These are phyloP conservation scores for Drosophila testacea DNA, from an alignment of 2,888 invertebrate species.

Conservation along the genomic window DNA sequence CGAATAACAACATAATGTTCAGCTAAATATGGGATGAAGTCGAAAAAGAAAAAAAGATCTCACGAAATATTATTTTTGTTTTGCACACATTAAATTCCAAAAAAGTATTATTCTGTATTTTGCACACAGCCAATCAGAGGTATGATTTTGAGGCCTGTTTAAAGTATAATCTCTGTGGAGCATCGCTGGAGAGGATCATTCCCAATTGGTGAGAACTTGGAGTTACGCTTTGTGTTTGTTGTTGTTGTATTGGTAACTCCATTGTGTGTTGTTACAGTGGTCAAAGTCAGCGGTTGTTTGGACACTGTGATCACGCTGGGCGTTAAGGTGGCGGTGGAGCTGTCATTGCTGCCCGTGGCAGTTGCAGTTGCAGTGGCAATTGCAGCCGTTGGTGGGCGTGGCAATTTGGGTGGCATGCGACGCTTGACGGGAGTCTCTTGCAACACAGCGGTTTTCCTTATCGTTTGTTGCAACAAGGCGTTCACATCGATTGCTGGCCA, in stretches of 20 bases:
- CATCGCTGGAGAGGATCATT: conserved; percentile 82
- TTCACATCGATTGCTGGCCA: conserved; percentile 86
- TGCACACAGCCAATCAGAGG: conserved; percentile 45
- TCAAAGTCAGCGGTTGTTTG: conserved; percentile 73
- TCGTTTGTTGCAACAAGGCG: conserved; percentile 84
- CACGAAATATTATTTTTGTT: background rate
- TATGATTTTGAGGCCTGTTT: conserved; percentile 34
- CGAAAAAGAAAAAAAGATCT: conserved; percentile 5
- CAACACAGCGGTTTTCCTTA: conserved; percentile 82
- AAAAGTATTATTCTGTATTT: conserved; percentile 23
- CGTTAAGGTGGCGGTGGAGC: conserved; percentile 83
- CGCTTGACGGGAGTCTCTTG: conserved; percentile 77
- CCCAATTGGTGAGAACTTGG: conserved; percentile 64
- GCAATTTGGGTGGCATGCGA: conserved; percentile 23
- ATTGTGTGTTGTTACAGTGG: conserved; percentile 74
- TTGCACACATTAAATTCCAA: conserved; percentile 14
- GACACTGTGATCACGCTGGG: conserved; percentile 81
- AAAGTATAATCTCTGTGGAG: conserved; percentile 84
- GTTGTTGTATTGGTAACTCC: conserved; percentile 72
- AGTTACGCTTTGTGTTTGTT: no score
- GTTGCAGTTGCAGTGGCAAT: background rate
- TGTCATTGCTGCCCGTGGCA: conserved; percentile 79
- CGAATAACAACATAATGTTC: conserved; percentile 76
- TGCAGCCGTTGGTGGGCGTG: conserved; percentile 22
- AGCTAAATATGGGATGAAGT: conserved; percentile 35